Evolutionary conservation across 2,797 vertebrate species (phyloP).

Genomic region (Cheirogaleus major): DNA sequence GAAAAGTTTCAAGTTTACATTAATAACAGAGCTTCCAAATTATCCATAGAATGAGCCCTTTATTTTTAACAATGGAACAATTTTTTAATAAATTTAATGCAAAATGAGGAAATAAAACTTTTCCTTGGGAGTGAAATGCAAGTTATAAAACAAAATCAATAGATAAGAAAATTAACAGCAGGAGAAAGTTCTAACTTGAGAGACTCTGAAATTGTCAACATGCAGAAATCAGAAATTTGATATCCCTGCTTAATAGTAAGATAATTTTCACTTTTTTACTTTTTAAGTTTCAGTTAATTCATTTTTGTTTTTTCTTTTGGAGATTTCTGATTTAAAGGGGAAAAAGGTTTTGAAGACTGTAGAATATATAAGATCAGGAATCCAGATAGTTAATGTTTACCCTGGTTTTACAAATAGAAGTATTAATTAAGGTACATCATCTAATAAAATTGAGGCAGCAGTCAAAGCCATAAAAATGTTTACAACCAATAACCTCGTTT

Average conservation of each 20-base stretch:
- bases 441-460: neutral
- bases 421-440: neutral
- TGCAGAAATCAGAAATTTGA: neutral
- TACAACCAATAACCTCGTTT: neutral
- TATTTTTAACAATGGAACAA: neutral
- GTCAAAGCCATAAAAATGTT: neutral
- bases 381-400: neutral
- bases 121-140: neutral
- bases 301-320: neutral
- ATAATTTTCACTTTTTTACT: neutral
- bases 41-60: neutral
- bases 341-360: neutral
- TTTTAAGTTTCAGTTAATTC: slow-evolving; percentile 1
- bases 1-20: neutral
- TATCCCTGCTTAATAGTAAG: neutral
- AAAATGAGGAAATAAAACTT: neutral
- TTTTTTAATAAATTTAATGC: neutral
- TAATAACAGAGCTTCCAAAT: neutral
- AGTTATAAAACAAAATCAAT: neutral
- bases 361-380: neutral
- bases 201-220: neutral
- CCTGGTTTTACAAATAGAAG: neutral
- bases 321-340: neutral
- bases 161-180: neutral
- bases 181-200: neutral